phyloP scores from a whole-genome alignment of 37 sponge, comb jelly and placozoan species.

The Agelas oroides region DNA sequence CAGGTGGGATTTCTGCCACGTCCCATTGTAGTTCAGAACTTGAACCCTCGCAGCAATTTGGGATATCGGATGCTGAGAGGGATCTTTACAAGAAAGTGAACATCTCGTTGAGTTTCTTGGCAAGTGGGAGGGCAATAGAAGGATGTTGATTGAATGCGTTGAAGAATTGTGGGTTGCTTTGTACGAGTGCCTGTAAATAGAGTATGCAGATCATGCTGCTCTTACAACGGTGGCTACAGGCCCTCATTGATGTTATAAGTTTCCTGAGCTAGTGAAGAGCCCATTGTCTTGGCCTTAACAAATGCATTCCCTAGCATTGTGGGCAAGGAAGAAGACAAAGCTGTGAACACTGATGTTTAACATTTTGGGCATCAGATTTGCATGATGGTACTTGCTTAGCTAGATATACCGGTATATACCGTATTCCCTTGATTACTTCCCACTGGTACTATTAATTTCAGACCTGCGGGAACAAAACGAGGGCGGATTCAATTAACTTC shows the following conservation, averaged over 20 bases:
- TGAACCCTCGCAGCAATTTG: constrained; percentile 47
- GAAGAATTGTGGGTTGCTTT: constrained; percentile 43
- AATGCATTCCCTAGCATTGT: no score
- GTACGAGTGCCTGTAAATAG: constrained; percentile 60
- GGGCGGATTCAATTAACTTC: no score
- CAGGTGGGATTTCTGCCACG: no score
- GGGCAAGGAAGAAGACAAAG: no score
- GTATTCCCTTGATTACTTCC: no score
- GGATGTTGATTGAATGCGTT: constrained; percentile 31
- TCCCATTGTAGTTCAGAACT: constrained; percentile 52
- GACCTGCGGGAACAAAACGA: no score
- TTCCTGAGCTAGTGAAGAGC: constrained; percentile 10
- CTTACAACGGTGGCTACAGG: constrained; percentile 42
- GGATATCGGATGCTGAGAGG: constrained; percentile 41
- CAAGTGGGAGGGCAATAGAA: constrained; percentile 35
- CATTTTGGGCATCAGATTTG: constrained; percentile 42
- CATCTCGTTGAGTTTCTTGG: constrained; percentile 45
- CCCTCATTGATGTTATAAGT: constrained; percentile 42
- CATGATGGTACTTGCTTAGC: constrained; percentile 45
- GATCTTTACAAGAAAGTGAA: constrained; percentile 51
- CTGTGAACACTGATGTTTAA: no score
- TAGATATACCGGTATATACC: no score
- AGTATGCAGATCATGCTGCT: constrained; percentile 40
- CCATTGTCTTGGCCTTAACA: no score
- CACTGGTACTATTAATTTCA: no score